Percentiles rank a stretch among this genome's conserved stretches.
Evolutionary conservation across 2,888 invertebrate genomes (phyloP).

Genomic region (Drosophila paramelanica): DNA sequence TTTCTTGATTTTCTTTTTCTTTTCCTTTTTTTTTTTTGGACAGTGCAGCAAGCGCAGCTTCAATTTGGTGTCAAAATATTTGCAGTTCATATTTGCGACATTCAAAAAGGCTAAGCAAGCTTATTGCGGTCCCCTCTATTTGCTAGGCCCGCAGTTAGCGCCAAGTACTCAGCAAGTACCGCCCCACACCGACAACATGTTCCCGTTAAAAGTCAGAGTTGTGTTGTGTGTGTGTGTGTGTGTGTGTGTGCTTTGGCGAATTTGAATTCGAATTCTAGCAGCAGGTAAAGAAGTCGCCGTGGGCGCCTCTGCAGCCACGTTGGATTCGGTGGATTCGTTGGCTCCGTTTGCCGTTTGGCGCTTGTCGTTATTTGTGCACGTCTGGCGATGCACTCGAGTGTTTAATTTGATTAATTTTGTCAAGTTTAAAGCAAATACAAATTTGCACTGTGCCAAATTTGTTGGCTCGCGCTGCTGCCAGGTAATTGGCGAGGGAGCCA

Average conservation of each 20-base stretch:
- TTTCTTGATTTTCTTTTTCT: not conserved
- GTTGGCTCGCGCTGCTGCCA: constrained; percentile 45
- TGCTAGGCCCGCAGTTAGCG: constrained; percentile 42
- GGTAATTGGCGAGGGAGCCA: constrained; percentile 49
- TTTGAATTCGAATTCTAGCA: constrained; percentile 75
- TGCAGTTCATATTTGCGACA: constrained; percentile 78
- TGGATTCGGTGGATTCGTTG: constrained; percentile 25
- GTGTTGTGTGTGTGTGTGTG: constrained; percentile 38
- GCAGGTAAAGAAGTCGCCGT: constrained; percentile 53
- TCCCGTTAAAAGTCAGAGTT: constrained; percentile 10
- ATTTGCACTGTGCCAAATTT: constrained; percentile 76
- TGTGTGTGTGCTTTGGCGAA: constrained; percentile 56
- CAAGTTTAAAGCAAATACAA: constrained; percentile 79
- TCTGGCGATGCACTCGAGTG: constrained; percentile 82
- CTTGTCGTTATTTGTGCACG: constrained; percentile 77
- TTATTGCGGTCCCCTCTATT: constrained; percentile 71
- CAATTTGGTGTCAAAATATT: constrained; percentile 75
- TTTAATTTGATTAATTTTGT: constrained; percentile 84
- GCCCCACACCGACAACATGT: not conserved
- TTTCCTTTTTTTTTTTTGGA: not conserved
- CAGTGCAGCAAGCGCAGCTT: constrained; percentile 37
- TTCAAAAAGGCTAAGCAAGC: constrained; percentile 79
- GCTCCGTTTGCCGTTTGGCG: constrained; percentile 43
- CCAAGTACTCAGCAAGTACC: constrained; percentile 27
- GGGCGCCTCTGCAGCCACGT: constrained; percentile 12